These are phyloP conservation scores for Aphis gossypii DNA, from an alignment of 1,140 invertebrate genomes.

Conservation along the genomic window DNA sequence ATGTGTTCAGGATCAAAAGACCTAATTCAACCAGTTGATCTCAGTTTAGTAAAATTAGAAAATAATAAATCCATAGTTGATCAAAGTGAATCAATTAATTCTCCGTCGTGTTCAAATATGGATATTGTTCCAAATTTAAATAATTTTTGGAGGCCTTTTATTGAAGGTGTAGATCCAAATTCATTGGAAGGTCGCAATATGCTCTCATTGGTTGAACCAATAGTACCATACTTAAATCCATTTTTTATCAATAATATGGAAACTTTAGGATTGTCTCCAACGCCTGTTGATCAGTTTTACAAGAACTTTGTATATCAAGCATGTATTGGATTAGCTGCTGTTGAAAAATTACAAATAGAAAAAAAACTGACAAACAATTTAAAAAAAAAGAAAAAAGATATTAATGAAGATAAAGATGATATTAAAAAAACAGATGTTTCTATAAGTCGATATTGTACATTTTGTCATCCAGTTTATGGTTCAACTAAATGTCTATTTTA, in stretches of 20 bases:
- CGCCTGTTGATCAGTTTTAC: slow-evolving; percentile 33
- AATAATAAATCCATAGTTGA: slow-evolving; percentile 23
- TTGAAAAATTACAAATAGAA: slow-evolving; percentile 37
- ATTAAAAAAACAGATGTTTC: slow-evolving; percentile 53
- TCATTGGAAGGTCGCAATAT: slow-evolving; percentile 39
- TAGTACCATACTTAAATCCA: slow-evolving; percentile 55
- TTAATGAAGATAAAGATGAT: slow-evolving; percentile 52
- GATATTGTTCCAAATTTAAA: slow-evolving; percentile 35
- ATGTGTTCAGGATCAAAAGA: slow-evolving; percentile 58
- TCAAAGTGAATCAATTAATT: slow-evolving; percentile 39
- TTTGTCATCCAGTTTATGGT: slow-evolving; percentile 68
- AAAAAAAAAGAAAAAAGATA: slow-evolving; percentile 11
- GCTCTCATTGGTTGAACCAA: slow-evolving; percentile 43
- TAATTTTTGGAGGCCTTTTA: slow-evolving; percentile 54
- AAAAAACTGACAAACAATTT: slow-evolving; percentile 20
- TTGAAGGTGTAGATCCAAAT: slow-evolving; percentile 50
- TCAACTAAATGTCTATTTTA: slow-evolving; percentile 69
- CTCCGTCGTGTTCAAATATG: slow-evolving; percentile 47
- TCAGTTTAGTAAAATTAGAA: slow-evolving; percentile 52
- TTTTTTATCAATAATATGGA: slow-evolving; percentile 54
- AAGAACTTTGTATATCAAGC: slow-evolving; percentile 51
- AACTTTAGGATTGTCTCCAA: slow-evolving; percentile 34
- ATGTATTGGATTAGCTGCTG: slow-evolving; percentile 37
- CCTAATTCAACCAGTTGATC: slow-evolving; percentile 48
- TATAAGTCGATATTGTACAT: slow-evolving; percentile 64